These are phyloP conservation scores for Nesidiocoris tenuis DNA, from an alignment of 2,888 invertebrate species.

Conservation along the genomic window DNA sequence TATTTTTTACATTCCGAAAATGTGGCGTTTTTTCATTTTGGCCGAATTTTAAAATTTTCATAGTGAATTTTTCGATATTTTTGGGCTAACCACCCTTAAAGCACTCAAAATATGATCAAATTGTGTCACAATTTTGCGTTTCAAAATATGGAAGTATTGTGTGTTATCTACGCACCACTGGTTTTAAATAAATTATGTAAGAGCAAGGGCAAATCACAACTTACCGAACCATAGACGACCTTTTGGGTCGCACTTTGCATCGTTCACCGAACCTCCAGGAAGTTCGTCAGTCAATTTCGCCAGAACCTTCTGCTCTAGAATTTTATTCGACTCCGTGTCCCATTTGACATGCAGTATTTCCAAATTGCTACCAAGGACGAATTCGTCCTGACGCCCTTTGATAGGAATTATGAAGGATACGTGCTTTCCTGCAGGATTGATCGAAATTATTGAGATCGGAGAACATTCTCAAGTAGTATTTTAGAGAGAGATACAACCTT, in stretches of 20 bases:
- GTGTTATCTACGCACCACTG: no score
- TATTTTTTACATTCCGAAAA: no score
- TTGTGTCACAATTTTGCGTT: no score
- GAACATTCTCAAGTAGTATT: no score
- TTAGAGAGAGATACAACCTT: no score
- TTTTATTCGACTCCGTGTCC: constrained; percentile 26
- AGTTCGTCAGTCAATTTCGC: background rate
- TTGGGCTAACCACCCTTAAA: no score
- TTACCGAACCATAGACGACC: constrained; percentile 73
- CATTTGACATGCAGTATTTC: constrained; percentile 18
- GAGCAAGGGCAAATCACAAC: no score
- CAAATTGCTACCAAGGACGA: constrained; percentile 3
- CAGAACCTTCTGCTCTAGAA: background rate
- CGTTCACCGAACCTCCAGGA: constrained; percentile 60
- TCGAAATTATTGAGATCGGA: background rate
- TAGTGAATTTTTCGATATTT: no score
- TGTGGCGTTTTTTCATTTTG: no score
- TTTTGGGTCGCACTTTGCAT: constrained; percentile 73
- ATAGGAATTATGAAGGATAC: constrained; percentile 34
- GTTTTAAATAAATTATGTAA: no score
- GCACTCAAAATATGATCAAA: background rate
- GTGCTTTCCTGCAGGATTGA: constrained; percentile 22
- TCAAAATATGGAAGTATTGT: no score
- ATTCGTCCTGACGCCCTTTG: constrained; percentile 18
- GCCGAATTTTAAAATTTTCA: no score